Evolutionary conservation across 2,113 vertebrate species (phyloP), one percentile per base, ranked within the genome.

Genomic region (Apaloderma vittatum): DNA sequence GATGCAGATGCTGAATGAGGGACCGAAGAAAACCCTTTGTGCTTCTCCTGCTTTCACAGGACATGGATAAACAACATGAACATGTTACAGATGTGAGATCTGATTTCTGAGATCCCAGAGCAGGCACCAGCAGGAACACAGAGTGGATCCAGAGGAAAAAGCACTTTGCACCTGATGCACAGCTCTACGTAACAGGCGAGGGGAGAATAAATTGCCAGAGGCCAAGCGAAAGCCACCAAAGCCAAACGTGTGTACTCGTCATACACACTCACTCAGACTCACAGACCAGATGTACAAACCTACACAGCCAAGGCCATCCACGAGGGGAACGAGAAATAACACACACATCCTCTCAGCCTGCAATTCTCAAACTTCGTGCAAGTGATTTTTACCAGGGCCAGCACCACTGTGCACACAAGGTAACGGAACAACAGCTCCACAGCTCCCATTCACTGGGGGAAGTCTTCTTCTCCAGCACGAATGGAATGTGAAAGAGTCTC

Each of bases 141-240:
- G 36, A 52, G 40, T 0, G 0, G 13, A 36, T 16, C 17, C 6
- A 36, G 37, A 70, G 48, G 45, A 46, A 46, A 37, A 74, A 77
- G 6, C 1, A 0, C 30, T 36, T 40, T 46, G 24, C 15, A 37
- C 18, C 14, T 0, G 2, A 21, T 9, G 52, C 24, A 70, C 18
- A 49, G 37, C 11, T 88, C 13, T 37, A 74, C 43, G 23, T 30
- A 46, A 71, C 2, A 58, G 17, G 37, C 48, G 40, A 66, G 27
- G n/a, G 51, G 0, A 52, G 52, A 84, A 84, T 24, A n/a, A 93
- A 73, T 8, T 61, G 43, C 20, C 66, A 43, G 70, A 87, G 45
- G 57, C 59, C 34, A 91, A 75, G 23, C 37, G 59, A 55, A 48
- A 88, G 14, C 48, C 58, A 86, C 74, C 49, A 43, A 90, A 37